Percentiles rank a stretch among this genome's conserved stretches.
phyloP scores from a whole-genome alignment of 2,113 vertebrate species.

The Proteles cristata region DNA sequence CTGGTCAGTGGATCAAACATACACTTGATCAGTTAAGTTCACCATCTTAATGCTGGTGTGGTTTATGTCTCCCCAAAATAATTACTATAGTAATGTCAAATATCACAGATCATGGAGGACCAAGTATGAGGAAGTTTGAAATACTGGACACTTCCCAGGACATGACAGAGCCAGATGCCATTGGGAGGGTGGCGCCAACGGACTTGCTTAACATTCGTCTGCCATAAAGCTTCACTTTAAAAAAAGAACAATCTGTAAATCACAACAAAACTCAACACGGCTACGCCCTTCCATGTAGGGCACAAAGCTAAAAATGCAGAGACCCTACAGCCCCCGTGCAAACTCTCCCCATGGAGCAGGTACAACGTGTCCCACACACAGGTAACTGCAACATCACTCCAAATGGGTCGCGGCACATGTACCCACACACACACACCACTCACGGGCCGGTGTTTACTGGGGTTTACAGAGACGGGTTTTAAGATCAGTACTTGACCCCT shows the following conservation, averaged over 20 bases:
- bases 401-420: not conserved
- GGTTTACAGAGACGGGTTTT: too few relatives aligned
- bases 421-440: not conserved
- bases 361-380: too few relatives aligned
- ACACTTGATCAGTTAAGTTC: not conserved
- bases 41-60: too few relatives aligned
- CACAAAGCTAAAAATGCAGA: not conserved
- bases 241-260: not conserved
- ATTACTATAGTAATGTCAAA: not conserved
- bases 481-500: too few relatives aligned
- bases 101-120: rapidly evolving
- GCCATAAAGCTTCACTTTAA: not conserved
- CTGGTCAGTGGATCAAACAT: not conserved
- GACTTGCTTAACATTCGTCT: too few relatives aligned
- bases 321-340: not conserved
- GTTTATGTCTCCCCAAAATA: not conserved
- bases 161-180: not conserved
- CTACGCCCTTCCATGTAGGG: not conserved
- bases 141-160: not conserved
- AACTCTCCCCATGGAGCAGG: not conserved
- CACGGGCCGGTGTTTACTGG: not conserved
- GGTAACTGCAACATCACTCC: too few relatives aligned
- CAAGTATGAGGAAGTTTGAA: not conserved
- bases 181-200: not conserved
- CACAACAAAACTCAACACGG: not conserved